Evolutionary conservation across 2,888 invertebrate genomes (phyloP).

Genomic region (Perithous albicinctus): DNA sequence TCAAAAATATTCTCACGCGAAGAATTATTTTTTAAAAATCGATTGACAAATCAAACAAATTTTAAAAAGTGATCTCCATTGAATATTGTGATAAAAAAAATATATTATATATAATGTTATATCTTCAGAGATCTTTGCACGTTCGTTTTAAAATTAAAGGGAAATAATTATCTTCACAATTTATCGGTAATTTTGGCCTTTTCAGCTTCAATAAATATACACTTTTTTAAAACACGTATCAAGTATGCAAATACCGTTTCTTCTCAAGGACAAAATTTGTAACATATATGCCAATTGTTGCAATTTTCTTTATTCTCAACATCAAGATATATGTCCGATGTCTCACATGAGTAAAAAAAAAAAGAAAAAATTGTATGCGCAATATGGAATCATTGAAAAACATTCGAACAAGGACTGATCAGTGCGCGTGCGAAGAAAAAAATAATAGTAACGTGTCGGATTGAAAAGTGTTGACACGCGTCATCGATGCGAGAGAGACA

Average conservation of each 20-base stretch:
- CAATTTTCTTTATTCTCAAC: background rate
- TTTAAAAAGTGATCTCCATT: too few species aligned
- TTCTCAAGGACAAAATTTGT: background rate
- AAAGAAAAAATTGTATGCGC: conserved; percentile 9
- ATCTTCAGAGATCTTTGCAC: background rate
- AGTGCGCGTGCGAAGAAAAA: conserved; percentile 20
- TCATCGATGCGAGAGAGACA: conserved; percentile 46
- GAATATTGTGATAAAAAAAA: background rate
- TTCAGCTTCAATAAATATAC: background rate
- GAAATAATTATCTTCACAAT: too few species aligned
- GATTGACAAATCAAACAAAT: too few species aligned
- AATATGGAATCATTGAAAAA: background rate
- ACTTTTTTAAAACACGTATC: background rate
- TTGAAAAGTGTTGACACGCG: conserved; percentile 31
- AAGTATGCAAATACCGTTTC: background rate
- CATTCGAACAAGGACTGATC: conserved; percentile 2
- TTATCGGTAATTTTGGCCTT: background rate
- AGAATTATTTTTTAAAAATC: too few species aligned
- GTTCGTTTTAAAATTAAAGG: too few species aligned
- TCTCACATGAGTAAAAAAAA: background rate
- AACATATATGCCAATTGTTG: background rate
- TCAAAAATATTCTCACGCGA: too few species aligned
- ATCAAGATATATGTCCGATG: background rate
- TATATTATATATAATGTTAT: background rate
- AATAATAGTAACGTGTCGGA: conserved; percentile 15